A percentile compares a stretch with the other conserved stretches of the same genome.
Evolutionary conservation across 2,797 vertebrate genomes (phyloP).

Genomic region (Xiphorhynchus erythropygius): DNA sequence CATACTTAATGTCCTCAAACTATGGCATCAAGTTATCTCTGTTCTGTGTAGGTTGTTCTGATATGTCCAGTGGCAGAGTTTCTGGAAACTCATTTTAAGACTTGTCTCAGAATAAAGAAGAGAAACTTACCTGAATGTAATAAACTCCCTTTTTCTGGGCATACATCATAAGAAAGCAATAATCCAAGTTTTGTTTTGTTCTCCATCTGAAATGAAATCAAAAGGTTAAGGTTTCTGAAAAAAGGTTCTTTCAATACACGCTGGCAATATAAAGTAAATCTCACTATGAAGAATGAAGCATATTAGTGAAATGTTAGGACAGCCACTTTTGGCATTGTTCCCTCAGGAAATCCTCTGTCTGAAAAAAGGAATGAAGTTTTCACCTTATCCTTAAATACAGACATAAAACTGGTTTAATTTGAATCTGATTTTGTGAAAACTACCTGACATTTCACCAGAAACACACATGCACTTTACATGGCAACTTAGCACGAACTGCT

Average conservation of each 20-base stretch:
- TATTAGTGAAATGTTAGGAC: slow-evolving; percentile 10
- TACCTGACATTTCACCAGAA: slow-evolving; percentile 7
- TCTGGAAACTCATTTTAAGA: not conserved
- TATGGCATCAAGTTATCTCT: not conserved
- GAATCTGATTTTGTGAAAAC: not conserved
- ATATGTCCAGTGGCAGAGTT: not conserved
- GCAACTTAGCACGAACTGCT: not conserved
- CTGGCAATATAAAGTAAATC: not conserved
- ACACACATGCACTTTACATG: not conserved
- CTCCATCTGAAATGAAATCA: slow-evolving; percentile 87
- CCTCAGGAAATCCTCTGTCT: slow-evolving; percentile 10
- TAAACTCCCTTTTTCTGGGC: slow-evolving; percentile 95
- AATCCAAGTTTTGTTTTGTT: slow-evolving; percentile 98
- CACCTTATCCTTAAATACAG: not conserved
- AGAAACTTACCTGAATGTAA: slow-evolving; percentile 90
- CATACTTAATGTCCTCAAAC: not conserved
- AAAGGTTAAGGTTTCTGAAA: not conserved
- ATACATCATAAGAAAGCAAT: slow-evolving; percentile 99
- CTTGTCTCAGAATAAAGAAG: not conserved
- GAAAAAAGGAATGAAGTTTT: not conserved
- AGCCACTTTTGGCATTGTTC: not conserved
- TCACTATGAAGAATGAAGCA: not conserved
- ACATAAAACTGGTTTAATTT: not conserved
- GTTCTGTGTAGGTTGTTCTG: not conserved
- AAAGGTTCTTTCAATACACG: not conserved